A percentile compares a stretch with the other conserved stretches of the same genome.
phyloP scores from a whole-genome alignment of 2,113 vertebrate species.

The Pygoscelis adeliae region DNA sequence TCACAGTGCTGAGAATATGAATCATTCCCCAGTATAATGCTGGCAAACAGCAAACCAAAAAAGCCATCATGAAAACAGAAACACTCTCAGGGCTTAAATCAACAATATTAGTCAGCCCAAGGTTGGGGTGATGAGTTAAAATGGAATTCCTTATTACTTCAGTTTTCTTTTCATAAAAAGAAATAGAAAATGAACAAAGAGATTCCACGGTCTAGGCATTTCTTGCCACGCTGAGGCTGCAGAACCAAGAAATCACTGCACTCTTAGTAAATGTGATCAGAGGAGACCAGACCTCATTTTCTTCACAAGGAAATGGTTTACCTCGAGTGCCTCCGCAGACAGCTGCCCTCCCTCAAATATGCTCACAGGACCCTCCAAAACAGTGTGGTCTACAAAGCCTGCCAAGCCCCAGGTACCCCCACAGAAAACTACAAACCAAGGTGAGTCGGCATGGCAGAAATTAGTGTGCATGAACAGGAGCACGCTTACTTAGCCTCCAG shows the following conservation, averaged over 20 bases:
- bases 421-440: not conserved
- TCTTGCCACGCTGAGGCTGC: not conserved
- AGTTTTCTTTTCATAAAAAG: not conserved
- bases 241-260: not conserved
- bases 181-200: not conserved
- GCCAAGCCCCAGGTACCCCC: not conserved
- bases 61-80: not conserved
- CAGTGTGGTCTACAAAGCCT: not conserved
- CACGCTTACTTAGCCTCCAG: not conserved
- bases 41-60: slow-evolving; percentile 28
- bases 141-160: slow-evolving; percentile 1
- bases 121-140: not conserved
- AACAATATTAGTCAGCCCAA: slow-evolving; percentile 5
- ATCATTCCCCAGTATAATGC: not conserved
- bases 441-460: not conserved
- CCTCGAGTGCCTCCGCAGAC: not conserved
- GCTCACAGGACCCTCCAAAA: not conserved
- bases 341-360: not conserved
- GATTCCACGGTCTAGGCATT: not conserved
- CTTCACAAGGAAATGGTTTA: not conserved
- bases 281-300: not conserved
- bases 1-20: not conserved
- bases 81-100: slow-evolving; percentile 16
- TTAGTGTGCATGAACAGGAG: not conserved
- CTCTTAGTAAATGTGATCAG: not conserved